Percentiles rank a stretch among this genome's conserved stretches.
These are phyloP conservation scores for Dynastes tityus DNA, from an alignment of 2,888 invertebrate species.

Conservation along the genomic window DNA sequence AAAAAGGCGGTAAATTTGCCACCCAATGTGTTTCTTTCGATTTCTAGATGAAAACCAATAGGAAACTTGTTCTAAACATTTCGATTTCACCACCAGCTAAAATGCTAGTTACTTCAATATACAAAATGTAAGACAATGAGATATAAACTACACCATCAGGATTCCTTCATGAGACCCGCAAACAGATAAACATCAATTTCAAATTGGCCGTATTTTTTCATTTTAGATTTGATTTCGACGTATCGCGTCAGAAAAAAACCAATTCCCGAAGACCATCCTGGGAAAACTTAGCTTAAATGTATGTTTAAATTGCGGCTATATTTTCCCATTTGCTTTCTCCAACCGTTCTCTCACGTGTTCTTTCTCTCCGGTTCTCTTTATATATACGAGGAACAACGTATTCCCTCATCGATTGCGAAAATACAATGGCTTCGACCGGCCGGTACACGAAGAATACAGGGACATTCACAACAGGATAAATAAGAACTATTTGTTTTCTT, in stretches of 20 bases:
- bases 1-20: too few species aligned
- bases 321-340: slow-evolving; percentile 25
- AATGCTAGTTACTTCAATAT: too few species aligned
- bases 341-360: not conserved
- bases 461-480: slow-evolving; percentile 36
- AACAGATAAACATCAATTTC: not conserved
- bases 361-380: not conserved
- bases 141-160: too few species aligned
- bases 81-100: too few species aligned
- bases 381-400: not conserved
- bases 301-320: slow-evolving; percentile 37
- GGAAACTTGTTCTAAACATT: too few species aligned
- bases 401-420: slow-evolving; percentile 34
- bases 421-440: slow-evolving; percentile 16
- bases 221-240: slow-evolving; percentile 18
- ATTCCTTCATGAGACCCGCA: not conserved
- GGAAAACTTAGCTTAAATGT: slow-evolving; percentile 39
- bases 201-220: not conserved
- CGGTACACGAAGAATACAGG: slow-evolving; percentile 23
- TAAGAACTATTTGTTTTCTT: slow-evolving; percentile 42
- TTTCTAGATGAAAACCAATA: too few species aligned
- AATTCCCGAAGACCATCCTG: slow-evolving; percentile 28
- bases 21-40: too few species aligned
- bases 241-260: slow-evolving; percentile 20
- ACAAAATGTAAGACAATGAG: too few species aligned